Percentiles rank a stretch among this genome's conserved stretches.
Evolutionary conservation across 1,140 invertebrate species (phyloP).

Genomic region (Panagrolaimus sp.): DNA sequence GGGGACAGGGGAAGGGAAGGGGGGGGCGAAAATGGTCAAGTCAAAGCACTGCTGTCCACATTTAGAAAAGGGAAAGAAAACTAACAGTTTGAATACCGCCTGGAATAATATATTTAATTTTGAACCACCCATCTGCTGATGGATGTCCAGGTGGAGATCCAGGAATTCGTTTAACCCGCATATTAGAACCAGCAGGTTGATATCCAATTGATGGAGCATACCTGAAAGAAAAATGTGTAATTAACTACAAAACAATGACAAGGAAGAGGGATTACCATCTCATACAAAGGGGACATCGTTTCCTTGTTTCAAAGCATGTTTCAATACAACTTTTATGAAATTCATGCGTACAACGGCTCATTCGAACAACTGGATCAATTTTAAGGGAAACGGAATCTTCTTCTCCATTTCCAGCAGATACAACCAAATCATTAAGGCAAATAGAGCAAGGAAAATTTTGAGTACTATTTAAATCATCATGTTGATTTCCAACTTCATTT

Average conservation of each 20-base stretch:
- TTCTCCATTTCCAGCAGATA: neutral
- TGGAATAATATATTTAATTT: slow-evolving; percentile 26
- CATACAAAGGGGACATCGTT: slow-evolving; percentile 38
- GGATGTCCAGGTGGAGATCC: slow-evolving; percentile 14
- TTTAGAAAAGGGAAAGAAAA: neutral
- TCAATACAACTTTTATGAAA: slow-evolving; percentile 34
- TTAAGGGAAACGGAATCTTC: slow-evolving; percentile 9
- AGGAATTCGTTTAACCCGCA: neutral
- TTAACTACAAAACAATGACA: no score
- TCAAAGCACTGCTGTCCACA: no score
- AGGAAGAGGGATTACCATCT: slow-evolving; percentile 1
- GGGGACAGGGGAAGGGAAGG: no score
- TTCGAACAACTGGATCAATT: slow-evolving; percentile 22
- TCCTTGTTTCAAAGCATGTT: slow-evolving; percentile 24
- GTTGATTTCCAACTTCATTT: no score
- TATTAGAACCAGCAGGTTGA: slow-evolving; percentile 20
- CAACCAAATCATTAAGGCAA: slow-evolving; percentile 27
- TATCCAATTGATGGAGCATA: neutral
- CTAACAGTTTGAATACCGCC: slow-evolving; percentile 26
- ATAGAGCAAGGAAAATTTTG: slow-evolving; percentile 25
- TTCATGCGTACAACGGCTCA: slow-evolving; percentile 28
- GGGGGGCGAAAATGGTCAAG: no score
- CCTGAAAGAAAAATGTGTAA: neutral
- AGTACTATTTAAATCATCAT: no score
- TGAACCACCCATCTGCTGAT: slow-evolving; percentile 16